phyloP scores from a whole-genome alignment of 1,140 invertebrate species.

The Proales similis region DNA sequence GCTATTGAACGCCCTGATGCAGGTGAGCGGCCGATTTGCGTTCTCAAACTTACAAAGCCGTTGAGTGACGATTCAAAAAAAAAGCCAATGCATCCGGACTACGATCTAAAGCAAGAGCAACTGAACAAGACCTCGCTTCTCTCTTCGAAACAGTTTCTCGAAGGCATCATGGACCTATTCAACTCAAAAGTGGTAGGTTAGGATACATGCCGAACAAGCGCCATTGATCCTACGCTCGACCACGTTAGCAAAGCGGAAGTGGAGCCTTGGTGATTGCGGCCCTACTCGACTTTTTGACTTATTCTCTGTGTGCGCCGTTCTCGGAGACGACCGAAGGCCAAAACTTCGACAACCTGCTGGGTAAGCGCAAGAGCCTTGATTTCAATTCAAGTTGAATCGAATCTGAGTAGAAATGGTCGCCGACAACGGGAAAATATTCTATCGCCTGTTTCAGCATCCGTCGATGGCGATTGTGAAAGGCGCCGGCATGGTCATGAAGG shows the following conservation, averaged over 20 bases:
- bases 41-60: too few species aligned
- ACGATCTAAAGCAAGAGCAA: constrained; percentile 86
- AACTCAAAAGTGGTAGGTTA: constrained; percentile 78
- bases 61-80: too few species aligned
- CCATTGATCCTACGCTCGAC: constrained; percentile 56
- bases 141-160: constrained; percentile 81
- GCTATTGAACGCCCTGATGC: constrained; percentile 93
- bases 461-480: constrained; percentile 95
- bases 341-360: constrained; percentile 86
- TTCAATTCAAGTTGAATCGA: neutral
- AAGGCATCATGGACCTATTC: constrained; percentile 88
- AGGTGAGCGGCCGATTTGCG: constrained; percentile 54
- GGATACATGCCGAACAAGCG: constrained; percentile 2
- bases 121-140: constrained; percentile 91
- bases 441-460: constrained; percentile 88
- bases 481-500: constrained; percentile 88
- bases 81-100: constrained; percentile 95
- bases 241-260: constrained; percentile 57
- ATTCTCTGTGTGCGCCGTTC: constrained; percentile 93
- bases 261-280: constrained; percentile 65
- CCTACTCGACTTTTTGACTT: constrained; percentile 98
- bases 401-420: constrained; percentile 71
- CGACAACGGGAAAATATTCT: constrained; percentile 75
- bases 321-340: constrained; percentile 96
- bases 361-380: neutral